Conservation (phyloP, 2,113 vertebrate genomes). For the Neogale vison region DNA sequence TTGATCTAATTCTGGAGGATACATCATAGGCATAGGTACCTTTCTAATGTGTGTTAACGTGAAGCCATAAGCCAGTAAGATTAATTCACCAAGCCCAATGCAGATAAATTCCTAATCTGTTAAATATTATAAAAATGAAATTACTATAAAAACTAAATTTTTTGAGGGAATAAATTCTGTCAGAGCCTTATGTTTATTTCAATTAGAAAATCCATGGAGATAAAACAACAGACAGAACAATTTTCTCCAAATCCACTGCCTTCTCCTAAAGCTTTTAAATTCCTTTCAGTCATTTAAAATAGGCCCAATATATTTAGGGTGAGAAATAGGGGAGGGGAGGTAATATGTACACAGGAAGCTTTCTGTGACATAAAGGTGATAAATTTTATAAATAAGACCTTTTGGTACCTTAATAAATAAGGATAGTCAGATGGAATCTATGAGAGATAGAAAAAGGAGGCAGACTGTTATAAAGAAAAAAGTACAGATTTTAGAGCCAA, state of each 20-base stretch:
- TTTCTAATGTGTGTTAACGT: neutral
- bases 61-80: neutral
- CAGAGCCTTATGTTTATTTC: neutral
- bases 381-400: conserved; percentile 14
- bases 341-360: neutral
- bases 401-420: neutral
- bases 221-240: neutral
- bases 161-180: neutral
- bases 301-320: neutral
- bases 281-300: neutral
- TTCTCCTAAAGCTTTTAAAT: neutral
- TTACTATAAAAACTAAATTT: neutral
- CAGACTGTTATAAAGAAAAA: neutral
- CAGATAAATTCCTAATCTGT: neutral
- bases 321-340: neutral
- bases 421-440: neutral
- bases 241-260: neutral
- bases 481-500: neutral
- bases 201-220: neutral
- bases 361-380: neutral
- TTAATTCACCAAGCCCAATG: neutral
- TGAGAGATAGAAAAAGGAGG: neutral
- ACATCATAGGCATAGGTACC: neutral
- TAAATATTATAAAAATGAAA: neutral
- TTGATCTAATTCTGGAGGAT: neutral